phyloP scores from a whole-genome alignment of 92 coral and sea anemone genomes.

The Virgularia gustaviana region DNA sequence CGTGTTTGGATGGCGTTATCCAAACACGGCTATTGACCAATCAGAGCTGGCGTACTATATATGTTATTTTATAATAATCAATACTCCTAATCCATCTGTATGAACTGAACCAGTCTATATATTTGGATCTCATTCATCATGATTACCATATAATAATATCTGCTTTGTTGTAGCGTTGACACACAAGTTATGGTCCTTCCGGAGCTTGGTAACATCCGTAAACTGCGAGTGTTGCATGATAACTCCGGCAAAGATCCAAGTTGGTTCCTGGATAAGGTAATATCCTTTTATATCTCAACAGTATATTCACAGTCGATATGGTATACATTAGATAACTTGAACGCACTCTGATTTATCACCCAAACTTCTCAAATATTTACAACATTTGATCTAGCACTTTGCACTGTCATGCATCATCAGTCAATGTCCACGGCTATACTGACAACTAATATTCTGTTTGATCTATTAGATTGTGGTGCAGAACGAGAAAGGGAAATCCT shows the following conservation, averaged over 20 bases:
- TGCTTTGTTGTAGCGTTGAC: conserved; percentile 52
- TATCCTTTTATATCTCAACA: too few relatives aligned
- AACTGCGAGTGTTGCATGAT: conserved; percentile 85
- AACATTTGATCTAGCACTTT: background rate
- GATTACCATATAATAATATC: too few relatives aligned
- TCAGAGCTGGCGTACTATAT: too few relatives aligned
- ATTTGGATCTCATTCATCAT: too few relatives aligned
- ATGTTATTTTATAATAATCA: too few relatives aligned
- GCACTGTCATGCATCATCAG: background rate
- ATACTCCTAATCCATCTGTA: background rate
- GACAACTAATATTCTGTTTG: background rate
- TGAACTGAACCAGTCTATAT: background rate
- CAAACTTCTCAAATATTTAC: too few relatives aligned
- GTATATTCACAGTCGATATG: too few relatives aligned
- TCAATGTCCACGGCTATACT: too few relatives aligned
- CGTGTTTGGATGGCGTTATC: too few relatives aligned
- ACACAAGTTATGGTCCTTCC: conserved; percentile 76
- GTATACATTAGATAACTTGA: too few relatives aligned
- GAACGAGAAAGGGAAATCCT: conserved; percentile 79
- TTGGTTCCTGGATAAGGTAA: conserved; percentile 88
- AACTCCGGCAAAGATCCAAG: conserved; percentile 89
- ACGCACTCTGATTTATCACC: too few relatives aligned
- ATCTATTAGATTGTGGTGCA: conserved; percentile 72
- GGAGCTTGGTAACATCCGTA: conserved; percentile 81
- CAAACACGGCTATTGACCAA: too few relatives aligned